Base-by-base conservation (phyloP, 1,140 invertebrate species). In the Drosophila sp. region DNA sequence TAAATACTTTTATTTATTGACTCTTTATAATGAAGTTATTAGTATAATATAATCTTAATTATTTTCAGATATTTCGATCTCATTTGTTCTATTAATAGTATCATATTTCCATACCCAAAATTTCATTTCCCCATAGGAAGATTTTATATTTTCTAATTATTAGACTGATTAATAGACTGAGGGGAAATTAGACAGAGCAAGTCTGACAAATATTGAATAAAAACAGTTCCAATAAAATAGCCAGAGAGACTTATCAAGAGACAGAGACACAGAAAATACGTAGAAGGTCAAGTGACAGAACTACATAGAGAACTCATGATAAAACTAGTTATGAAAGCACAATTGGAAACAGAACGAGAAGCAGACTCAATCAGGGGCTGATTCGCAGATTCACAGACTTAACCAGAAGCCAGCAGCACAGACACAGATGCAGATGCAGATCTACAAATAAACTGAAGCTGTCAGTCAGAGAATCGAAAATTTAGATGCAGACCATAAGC, bases 271-370 rank as follows among this genome's bases (percentile, higher is more conserved):
- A 4, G 11, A 38, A 13, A n/a, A 38, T 6, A 4, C 2, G n/a
- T 6, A 38, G 36, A 38, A 38, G 36, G 36, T 38, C 51, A 40
- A 67, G 32, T 66, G 59, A 53, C 59, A 36, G 54, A 69, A 25
- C 43, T 46, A 36, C 4, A 5, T 7, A 7, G 21, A 27, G 9
- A n/a, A 48, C 45, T 27, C 7, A 16, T 48, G 21, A 48, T n/a
- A 27, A 18, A 48, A 48, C 45, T 27, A 27, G 45, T 27, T 48
- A 27, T n/a, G 25, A n/a, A 27, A 13, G 18, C 11, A 18, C 2
- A 5, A 7, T 7, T n/a, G n/a, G 2, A 27, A 11, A 48, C 11
- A 21, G 11, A 21, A 21, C 21, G 1, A 21, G n/a, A 48, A 6
- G 41, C 5, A 29, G 4, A 29, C 1, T 38, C 36, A 36, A 5